Evolutionary conservation across 2,113 vertebrate species (phyloP), one percentile per base, ranked within the genome.

Genomic region (Arenaria interpres): DNA sequence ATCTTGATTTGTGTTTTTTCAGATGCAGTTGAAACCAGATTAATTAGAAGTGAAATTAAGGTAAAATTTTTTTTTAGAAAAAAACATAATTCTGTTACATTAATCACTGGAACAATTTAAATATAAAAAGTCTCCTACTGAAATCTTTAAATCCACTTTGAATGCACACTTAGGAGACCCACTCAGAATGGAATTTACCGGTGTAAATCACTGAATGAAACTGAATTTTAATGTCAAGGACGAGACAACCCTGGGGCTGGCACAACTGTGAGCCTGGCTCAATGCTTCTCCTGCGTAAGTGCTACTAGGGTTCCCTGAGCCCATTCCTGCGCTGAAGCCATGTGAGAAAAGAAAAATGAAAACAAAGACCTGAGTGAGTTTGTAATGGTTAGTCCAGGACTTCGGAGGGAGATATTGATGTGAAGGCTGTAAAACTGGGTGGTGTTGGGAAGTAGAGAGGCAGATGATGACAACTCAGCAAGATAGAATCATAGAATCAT

Each of bases 31-130:
- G 86, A 74, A 86, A 89, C 4, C 5, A 37, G 68, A 86, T 66
- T 62, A 51, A 83, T 96, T 95, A 92, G 60, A 94, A 94, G 33
- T 46, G 43, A 51, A 94, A 95, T 92, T 92, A 78, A 68, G 33
- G 18, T 64, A 76, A 80, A 18, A 53, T 21, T 19, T 16, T 79
- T 67, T 91, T 56, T 57, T 10, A 21, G 67, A 57, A 16, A 50
- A 51, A 25, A 46, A 21, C 10, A 8, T 33, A 83, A 35, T 92
- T 69, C 32, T 41, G 2, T 63, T 84, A 57, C 30, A 73, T 37
- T 37, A 84, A 46, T 63, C 16, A 28, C 14, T 1, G 1, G 19
- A 88, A 91, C 3, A 41, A 57, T 37, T 94, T 82, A 45, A 46
- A 1, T 67, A 66, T 51, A 45, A 76, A 72, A 41, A 5, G 10